Conservation (phyloP, 1,140 invertebrate species). For the Glomeris maerens region DNA sequence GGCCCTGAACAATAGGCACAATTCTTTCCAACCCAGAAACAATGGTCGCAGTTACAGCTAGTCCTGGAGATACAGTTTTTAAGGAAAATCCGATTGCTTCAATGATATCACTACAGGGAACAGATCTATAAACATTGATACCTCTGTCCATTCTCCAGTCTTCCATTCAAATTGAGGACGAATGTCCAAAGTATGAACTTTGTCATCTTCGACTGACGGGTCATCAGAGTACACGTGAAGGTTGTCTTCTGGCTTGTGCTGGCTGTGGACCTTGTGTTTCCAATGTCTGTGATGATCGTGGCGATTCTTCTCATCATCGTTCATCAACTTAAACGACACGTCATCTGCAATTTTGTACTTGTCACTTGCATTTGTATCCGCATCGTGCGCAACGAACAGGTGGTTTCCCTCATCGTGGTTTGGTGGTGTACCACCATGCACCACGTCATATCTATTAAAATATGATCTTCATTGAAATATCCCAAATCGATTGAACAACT, state of each 20-base stretch:
- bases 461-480: constrained; percentile 6
- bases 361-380: not conserved
- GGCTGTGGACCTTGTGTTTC: constrained; percentile 18
- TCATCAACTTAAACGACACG: constrained; percentile 2
- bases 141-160: constrained; percentile 19
- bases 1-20: too few relatives aligned
- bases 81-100: not conserved
- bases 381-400: constrained; percentile 8
- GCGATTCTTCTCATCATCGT: constrained; percentile 10
- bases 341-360: too few relatives aligned
- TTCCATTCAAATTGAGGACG: constrained; percentile 19
- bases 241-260: constrained; percentile 16
- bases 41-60: too few relatives aligned
- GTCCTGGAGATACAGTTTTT: not conserved
- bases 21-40: too few relatives aligned
- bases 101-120: too few relatives aligned
- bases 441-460: too few relatives aligned
- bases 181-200: constrained; percentile 10
- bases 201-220: too few relatives aligned
- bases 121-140: constrained; percentile 8
- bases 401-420: too few relatives aligned
- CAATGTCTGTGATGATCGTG: constrained; percentile 8
- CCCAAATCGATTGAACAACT: not conserved
- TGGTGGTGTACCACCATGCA: too few relatives aligned
- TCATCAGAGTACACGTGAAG: too few relatives aligned